phyloP scores from a whole-genome alignment of 2,113 vertebrate genomes.

The Forbesichthys papilliferus region DNA sequence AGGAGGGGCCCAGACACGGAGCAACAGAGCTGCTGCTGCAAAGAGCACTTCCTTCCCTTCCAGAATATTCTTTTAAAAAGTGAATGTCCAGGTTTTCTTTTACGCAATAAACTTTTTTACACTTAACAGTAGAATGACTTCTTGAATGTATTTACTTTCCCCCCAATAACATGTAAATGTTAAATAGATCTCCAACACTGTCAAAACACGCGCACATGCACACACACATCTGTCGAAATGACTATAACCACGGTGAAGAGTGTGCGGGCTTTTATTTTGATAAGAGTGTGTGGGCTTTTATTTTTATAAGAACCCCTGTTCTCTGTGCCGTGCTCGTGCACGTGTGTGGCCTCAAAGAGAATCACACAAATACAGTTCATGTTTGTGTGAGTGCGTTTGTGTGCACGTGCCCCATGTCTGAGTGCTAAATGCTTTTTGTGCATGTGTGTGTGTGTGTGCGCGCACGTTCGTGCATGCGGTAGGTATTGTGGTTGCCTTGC shows the following conservation, averaged over 20 bases:
- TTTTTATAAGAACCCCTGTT: background rate
- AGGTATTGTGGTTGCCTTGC: slow-evolving; percentile 22
- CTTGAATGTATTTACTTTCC: too few relatives aligned
- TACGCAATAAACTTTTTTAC: too few relatives aligned
- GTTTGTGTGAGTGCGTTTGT: slow-evolving; percentile 10
- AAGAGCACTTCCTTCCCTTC: too few relatives aligned
- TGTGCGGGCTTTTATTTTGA: background rate
- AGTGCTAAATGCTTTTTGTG: background rate
- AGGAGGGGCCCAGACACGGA: too few relatives aligned
- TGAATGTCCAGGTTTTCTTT: too few relatives aligned
- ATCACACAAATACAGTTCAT: slow-evolving; percentile 1
- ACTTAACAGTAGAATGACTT: too few relatives aligned
- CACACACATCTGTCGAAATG: background rate
- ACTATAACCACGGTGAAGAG: background rate
- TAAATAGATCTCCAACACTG: too few relatives aligned
- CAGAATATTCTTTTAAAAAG: too few relatives aligned
- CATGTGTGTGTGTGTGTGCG: slow-evolving; percentile 19
- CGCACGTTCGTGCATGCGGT: slow-evolving; percentile 13
- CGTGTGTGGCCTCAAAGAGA: slow-evolving; percentile 8
- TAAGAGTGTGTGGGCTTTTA: background rate
- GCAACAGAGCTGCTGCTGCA: too few relatives aligned
- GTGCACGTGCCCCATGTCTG: background rate
- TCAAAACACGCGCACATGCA: background rate
- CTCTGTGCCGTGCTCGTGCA: slow-evolving; percentile 6
- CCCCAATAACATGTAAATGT: too few relatives aligned